Evolutionary conservation across 37 sponge, comb jelly and placozoan species (phyloP), one percentile per base, ranked within the genome.

Genomic region (Axinella damicornis): DNA sequence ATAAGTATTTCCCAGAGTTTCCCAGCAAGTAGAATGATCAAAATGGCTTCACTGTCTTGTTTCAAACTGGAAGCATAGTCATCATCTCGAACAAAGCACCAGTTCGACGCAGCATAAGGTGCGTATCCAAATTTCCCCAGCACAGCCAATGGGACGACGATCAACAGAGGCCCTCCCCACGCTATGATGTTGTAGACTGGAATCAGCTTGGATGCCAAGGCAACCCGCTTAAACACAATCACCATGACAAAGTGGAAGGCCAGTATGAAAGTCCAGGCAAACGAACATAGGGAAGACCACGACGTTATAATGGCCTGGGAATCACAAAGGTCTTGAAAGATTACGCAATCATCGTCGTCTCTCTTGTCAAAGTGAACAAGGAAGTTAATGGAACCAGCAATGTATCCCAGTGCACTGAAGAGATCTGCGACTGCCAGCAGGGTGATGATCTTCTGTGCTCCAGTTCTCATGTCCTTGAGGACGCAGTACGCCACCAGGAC

Each of bases 1-100:
- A 78, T 71, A 16, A 83, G 32, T 21, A 92, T 65, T 69, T 87
- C 88, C 92, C 92, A 92, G 30, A 87, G 78, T 52, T 92, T 87
- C 31, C 84, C 84, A 39, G 82, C 82, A 52, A 81, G 5, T 18
- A 84, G 27, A 25, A 83, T 69, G 19, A 85, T 33, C 0, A 74
- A 36, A 9, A 81, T n/a, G 13, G 56, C 2, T 12, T 20, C 20
- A 24, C 37, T 17, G 20, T 56, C 27, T 13, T 56, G 55, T 9
- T 39, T 28, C 52, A 59, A 57, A 34, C 19, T 38, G 5, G 15
- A 25, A 20, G 36, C 5, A 37, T 60, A 62, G 63, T 58, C 0
- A 2, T 19, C 1, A 22, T 65, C 28, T 20, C 69, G 62, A 21
- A 85, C 73, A 52, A 76, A 91, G 36, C 87, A 86, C 92, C 92